Evolutionary conservation across 2,113 vertebrate species (phyloP).

Genomic region (Pygoscelis antarcticus): DNA sequence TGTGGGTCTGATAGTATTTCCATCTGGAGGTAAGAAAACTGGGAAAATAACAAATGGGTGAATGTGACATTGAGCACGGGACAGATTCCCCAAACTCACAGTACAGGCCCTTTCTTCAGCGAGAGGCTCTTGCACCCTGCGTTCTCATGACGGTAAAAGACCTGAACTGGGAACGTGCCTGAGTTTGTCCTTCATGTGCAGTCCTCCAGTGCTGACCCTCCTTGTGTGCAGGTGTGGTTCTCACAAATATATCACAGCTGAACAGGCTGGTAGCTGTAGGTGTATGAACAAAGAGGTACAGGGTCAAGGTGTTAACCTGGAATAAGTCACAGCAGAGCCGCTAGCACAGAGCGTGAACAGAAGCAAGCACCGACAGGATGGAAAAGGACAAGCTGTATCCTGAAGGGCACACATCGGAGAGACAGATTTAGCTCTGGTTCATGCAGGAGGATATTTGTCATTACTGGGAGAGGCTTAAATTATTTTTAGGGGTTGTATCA

Average conservation of each 20-base stretch:
- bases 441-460: not conserved
- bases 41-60: not conserved
- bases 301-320: not conserved
- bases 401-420: not conserved
- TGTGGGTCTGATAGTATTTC: accelerated
- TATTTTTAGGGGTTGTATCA: slow-evolving; percentile 45
- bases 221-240: not conserved
- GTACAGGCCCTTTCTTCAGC: not conserved
- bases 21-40: not conserved
- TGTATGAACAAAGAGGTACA: accelerated
- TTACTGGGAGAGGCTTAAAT: accelerated
- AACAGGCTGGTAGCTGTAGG: not conserved
- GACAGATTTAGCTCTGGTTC: not conserved
- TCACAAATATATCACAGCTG: accelerated
- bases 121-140: not conserved
- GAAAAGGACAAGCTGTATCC: not conserved
- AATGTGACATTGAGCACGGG: accelerated
- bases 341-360: not conserved
- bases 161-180: accelerated
- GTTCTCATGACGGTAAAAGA: accelerated
- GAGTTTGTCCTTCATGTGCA: not conserved
- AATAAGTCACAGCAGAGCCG: not conserved
- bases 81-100: not conserved
- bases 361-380: accelerated
- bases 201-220: not conserved